phyloP scores from a whole-genome alignment of 2,797 vertebrate species.

The Spondyliosoma cantharus region DNA sequence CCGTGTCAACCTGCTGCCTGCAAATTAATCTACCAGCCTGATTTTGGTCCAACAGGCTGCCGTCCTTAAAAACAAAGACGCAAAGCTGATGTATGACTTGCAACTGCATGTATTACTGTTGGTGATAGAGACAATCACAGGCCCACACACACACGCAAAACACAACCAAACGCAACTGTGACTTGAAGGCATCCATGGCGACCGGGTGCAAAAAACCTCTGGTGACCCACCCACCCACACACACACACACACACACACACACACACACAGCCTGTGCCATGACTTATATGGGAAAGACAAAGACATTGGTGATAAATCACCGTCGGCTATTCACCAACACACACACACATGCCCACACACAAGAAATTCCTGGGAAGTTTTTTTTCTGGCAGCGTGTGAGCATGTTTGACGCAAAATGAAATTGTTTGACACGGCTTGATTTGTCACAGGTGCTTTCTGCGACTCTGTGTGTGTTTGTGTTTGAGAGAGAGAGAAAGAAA shows the following conservation, averaged over 20 bases:
- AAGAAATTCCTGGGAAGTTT: slow-evolving; percentile 37
- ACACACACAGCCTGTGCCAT: slow-evolving; percentile 40
- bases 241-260: slow-evolving; percentile 43
- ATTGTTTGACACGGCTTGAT: slow-evolving; percentile 75
- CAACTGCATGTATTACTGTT: slow-evolving; percentile 31
- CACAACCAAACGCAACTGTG: slow-evolving; percentile 42
- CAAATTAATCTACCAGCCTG: slow-evolving; percentile 17
- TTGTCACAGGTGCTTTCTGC: slow-evolving; percentile 68
- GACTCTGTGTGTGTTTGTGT: neutral
- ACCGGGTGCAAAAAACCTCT: slow-evolving; percentile 50
- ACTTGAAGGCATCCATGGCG: slow-evolving; percentile 58
- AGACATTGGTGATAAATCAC: slow-evolving; percentile 72
- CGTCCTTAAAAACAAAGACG: slow-evolving; percentile 26
- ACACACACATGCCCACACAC: slow-evolving; percentile 39
- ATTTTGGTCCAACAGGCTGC: slow-evolving; percentile 20
- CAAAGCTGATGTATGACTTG: slow-evolving; percentile 24
- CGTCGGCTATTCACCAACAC: slow-evolving; percentile 42
- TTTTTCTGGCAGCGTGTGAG: slow-evolving; percentile 54
- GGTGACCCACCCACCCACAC: slow-evolving; percentile 34
- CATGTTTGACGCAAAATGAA: slow-evolving; percentile 70
- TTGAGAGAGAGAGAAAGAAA: neutral
- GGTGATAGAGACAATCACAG: slow-evolving; percentile 32
- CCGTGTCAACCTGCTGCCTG: slow-evolving; percentile 27
- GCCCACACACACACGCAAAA: slow-evolving; percentile 36
- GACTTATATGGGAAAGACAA: slow-evolving; percentile 79